Percentiles rank a stretch among this genome's conserved stretches.
phyloP scores from a whole-genome alignment of 2,888 invertebrate genomes.

The Athetis lepigone region DNA sequence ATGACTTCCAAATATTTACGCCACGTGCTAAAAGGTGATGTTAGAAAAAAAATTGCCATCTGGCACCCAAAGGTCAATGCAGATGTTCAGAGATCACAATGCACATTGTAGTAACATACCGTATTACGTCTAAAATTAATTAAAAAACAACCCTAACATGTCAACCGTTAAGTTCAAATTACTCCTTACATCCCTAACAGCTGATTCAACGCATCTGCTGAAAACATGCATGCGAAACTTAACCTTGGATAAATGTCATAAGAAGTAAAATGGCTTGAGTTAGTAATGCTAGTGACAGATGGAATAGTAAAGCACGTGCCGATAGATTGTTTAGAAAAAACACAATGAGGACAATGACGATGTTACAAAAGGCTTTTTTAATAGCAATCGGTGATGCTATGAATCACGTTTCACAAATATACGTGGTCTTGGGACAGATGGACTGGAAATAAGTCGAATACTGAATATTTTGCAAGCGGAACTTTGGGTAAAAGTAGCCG shows the following conservation, averaged over 20 bases:
- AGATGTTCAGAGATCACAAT: conserved; percentile 56
- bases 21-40: conserved; percentile 31
- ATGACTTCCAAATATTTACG: conserved; percentile 37
- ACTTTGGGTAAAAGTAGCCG: no score
- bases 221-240: neutral
- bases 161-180: conserved; percentile 40
- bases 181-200: conserved; percentile 34
- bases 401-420: conserved; percentile 27
- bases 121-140: conserved; percentile 39
- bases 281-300: conserved; percentile 42
- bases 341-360: conserved; percentile 53
- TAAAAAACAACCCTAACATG: conserved; percentile 26
- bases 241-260: neutral
- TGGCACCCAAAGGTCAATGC: conserved; percentile 63
- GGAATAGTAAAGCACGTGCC: conserved; percentile 58
- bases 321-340: conserved; percentile 51
- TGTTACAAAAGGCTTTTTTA: conserved; percentile 53
- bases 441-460: no score
- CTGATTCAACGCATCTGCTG: conserved; percentile 55
- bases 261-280: conserved; percentile 3
- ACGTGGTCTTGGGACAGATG: conserved; percentile 8
- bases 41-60: conserved; percentile 55
- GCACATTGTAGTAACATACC: conserved; percentile 40
- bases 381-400: conserved; percentile 15
- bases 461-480: no score